Evolutionary conservation across 2,888 invertebrate genomes (phyloP), one percentile per base, ranked within the genome.

Genomic region (Pollenia labialis): DNA sequence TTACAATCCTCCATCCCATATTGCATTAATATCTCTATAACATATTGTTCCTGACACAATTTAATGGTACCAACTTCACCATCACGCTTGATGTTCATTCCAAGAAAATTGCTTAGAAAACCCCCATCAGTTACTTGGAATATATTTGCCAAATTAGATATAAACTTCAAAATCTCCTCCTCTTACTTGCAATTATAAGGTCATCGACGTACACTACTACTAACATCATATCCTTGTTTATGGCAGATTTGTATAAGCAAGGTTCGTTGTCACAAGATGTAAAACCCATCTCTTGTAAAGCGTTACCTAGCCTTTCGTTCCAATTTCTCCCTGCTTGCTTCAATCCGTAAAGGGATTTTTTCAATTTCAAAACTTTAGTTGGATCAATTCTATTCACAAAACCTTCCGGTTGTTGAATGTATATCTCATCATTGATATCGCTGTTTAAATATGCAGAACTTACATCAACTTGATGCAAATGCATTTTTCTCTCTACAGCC

Each of bases 241-340:
- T 23, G 14, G 64, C 58, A 16, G 69, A 44, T 32, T 82, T 87
- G 60, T 85, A 87, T 44, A 85, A 66, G 64, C 85, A 87, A 3
- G 85, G 85, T 56, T 88, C 84, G 68, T 85, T 84, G 4, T 86
- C 74, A 44, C 77, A 86, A 11, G 76, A n/a, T 4, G 18, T 14
- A 46, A 88, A 88, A 4, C 87, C 88, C 56, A 85, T 82, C 23
- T 69, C 14, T 23, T 58, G 40, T 18, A 88, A 60, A 23, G 74
- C 84, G n/a, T 54, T 82, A 40, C 88, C 87, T 4, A 89, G 72
- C 56, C 87, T 88, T 10, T 58, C 56, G 54, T 90, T 89, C 89
- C 89, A 90, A 40, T 90, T 87, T 7, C 89, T 82, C 1, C 89
- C 88, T 1, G 87, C 80, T 58, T 90, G 90, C 64, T 89, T 89